A percentile compares a stretch with the other conserved stretches of the same genome.
Conservation (phyloP, 2,888 invertebrate genomes). For the Torymus tubicola region DNA sequence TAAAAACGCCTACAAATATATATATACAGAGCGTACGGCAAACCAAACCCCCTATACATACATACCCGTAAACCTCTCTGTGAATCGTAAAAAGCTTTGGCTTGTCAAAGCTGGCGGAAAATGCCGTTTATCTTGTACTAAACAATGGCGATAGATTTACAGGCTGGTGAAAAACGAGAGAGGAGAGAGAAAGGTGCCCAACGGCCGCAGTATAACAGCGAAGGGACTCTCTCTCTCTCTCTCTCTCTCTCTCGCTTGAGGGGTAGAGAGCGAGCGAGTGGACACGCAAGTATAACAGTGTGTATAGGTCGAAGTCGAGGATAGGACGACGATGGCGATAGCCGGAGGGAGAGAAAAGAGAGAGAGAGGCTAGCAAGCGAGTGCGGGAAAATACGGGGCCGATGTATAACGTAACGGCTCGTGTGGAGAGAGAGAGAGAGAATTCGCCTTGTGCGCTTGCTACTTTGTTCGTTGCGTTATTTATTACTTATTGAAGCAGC, state of each 20-base stretch:
- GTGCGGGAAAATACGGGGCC: no score
- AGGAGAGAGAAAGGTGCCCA: not conserved
- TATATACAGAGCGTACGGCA: no score
- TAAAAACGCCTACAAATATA: constrained; percentile 6
- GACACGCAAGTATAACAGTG: constrained; percentile 21
- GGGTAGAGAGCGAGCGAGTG: constrained; percentile 30
- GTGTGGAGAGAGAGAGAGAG: no score
- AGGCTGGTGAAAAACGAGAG: constrained; percentile 26
- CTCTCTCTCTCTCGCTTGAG: not conserved
- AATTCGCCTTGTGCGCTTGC: constrained; percentile 41
- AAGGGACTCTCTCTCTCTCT: not conserved
- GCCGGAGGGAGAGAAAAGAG: constrained; percentile 20
- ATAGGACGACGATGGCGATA: not conserved
- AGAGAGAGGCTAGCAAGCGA: constrained; percentile 34
- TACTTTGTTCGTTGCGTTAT: constrained; percentile 66
- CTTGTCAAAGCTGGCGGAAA: constrained; percentile 47
- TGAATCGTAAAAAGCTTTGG: constrained; percentile 49
- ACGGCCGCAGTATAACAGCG: not conserved
- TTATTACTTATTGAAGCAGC: constrained; percentile 71
- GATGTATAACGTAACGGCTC: constrained; percentile 18
- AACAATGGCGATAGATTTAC: constrained; percentile 50
- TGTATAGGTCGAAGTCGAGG: constrained; percentile 8
- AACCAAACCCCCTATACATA: no score
- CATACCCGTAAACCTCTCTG: constrained; percentile 27
- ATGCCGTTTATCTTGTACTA: constrained; percentile 45